Evolutionary conservation across 2,888 invertebrate genomes (phyloP).

Genomic region (Drosophila emarginata): DNA sequence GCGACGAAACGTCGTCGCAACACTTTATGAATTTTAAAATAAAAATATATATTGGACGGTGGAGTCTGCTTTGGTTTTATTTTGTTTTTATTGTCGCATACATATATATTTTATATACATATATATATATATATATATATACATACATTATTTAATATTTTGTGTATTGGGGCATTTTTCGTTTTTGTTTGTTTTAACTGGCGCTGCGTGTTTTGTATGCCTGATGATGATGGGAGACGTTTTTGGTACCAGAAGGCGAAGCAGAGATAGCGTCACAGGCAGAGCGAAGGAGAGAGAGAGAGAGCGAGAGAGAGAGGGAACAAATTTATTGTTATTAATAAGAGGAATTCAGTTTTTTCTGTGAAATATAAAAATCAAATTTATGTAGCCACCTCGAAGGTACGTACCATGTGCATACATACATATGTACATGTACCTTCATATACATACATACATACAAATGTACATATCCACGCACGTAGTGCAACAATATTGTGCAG

Average conservation of each 20-base stretch:
- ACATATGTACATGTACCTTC: neutral
- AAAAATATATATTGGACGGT: conserved; percentile 41
- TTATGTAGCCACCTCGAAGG: conserved; percentile 65
- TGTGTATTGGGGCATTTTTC: conserved; percentile 55
- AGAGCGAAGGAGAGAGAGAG: neutral
- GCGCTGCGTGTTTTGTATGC: conserved; percentile 71
- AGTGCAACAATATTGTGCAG: conserved; percentile 1
- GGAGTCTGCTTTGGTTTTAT: conserved; percentile 70
- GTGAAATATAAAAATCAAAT: conserved; percentile 66
- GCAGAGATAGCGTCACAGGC: neutral
- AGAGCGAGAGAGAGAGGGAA: conserved; percentile 17
- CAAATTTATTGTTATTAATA: conserved; percentile 70
- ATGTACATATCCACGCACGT: neutral
- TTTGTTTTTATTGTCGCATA: conserved; percentile 48
- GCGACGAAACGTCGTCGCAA: conserved; percentile 31
- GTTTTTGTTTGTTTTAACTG: conserved; percentile 70
- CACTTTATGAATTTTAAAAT: conserved; percentile 72
- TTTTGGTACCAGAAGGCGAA: conserved; percentile 43
- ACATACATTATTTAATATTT: conserved; percentile 18
- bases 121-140: conserved; percentile 43
- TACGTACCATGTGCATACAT: neutral
- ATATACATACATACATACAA: neutral
- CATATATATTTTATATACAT: conserved; percentile 4
- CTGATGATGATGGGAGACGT: conserved; percentile 55
- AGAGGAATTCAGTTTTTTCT: conserved; percentile 62